Percentiles rank a stretch among this genome's conserved stretches.
Evolutionary conservation across 2,888 invertebrate genomes (phyloP).

Genomic region (Blera fallax): DNA sequence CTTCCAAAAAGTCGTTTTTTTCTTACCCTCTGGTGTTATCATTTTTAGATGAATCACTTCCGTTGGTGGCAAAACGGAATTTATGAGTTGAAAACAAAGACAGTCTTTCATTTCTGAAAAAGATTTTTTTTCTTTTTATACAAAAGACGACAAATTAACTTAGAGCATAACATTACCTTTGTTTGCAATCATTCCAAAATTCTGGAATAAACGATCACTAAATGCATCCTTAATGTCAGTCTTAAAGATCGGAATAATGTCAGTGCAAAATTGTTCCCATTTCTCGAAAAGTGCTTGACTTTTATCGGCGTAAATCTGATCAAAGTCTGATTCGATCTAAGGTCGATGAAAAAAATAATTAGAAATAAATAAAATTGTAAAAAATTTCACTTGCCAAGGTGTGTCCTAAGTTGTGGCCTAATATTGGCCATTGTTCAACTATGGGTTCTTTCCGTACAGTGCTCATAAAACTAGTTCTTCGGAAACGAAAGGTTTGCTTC

Average conservation of each 20-base stretch:
- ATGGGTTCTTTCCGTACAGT: neutral
- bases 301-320: neutral
- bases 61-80: neutral
- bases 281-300: neutral
- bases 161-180: neutral
- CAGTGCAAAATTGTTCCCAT: neutral
- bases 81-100: neutral
- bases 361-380: neutral
- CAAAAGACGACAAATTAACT: neutral
- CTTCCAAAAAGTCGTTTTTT: neutral
- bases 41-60: neutral
- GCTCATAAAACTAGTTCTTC: neutral
- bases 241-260: neutral
- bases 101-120: constrained; percentile 1
- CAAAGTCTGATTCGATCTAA: constrained; percentile 7
- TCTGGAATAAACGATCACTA: neutral
- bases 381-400: neutral
- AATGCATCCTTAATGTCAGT: neutral
- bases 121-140: no score
- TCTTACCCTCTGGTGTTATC: neutral
- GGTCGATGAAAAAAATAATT: neutral
- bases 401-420: neutral
- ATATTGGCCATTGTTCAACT: neutral
- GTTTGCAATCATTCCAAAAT: neutral
- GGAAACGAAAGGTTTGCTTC: neutral